phyloP scores from a whole-genome alignment of 2,113 vertebrate genomes.

The Brachyistius frenatus region DNA sequence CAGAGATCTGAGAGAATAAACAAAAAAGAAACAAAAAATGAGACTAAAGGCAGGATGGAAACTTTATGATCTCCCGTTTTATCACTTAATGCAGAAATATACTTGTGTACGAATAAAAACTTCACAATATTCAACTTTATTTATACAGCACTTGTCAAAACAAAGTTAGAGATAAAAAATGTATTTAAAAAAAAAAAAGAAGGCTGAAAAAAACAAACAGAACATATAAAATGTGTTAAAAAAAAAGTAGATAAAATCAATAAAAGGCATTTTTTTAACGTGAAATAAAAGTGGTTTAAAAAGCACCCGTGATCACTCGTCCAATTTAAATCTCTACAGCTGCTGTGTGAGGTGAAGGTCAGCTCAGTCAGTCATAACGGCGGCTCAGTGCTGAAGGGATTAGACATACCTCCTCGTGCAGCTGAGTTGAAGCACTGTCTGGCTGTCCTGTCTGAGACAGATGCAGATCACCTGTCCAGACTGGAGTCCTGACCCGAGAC shows the following conservation, averaged over 20 bases:
- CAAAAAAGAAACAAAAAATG: background rate
- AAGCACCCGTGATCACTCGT: background rate
- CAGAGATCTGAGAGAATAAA: constrained; percentile 59
- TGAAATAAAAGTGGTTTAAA: background rate
- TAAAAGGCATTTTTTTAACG: background rate
- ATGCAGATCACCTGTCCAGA: constrained; percentile 39
- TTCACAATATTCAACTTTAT: background rate
- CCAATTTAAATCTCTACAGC: constrained; percentile 1
- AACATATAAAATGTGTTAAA: background rate
- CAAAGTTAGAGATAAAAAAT: constrained; percentile 2
- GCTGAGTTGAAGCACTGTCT: constrained; percentile 13
- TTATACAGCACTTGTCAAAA: background rate
- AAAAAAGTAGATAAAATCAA: background rate
- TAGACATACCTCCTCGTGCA: constrained; percentile 48
- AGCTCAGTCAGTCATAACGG: constrained; percentile 25
- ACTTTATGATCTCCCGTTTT: too few relatives aligned
- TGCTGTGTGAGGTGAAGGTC: constrained; percentile 31
- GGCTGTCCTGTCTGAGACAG: constrained; percentile 44
- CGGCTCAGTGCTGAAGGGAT: constrained; percentile 66
- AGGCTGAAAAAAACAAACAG: background rate
- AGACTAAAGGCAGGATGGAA: background rate
- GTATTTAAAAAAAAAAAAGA: background rate
- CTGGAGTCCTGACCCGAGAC: constrained; percentile 38
- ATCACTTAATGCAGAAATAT: too few relatives aligned
- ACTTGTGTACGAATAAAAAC: too few relatives aligned